Evolutionary conservation across 2,888 invertebrate genomes (phyloP), one percentile per base, ranked within the genome.

Genomic region (Lithosia quadra): DNA sequence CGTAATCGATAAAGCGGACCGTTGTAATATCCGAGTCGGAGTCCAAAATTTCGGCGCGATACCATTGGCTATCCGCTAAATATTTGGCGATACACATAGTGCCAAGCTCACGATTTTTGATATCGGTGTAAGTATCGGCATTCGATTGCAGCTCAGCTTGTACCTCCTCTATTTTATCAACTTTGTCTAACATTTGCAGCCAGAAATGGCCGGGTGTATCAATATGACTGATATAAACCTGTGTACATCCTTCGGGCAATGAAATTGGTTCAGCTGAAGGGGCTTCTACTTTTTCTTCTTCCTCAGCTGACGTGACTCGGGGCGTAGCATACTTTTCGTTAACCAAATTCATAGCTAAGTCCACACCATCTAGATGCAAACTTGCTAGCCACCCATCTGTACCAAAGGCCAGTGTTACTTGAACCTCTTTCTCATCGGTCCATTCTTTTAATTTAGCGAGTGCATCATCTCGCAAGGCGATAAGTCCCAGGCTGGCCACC

Each of bases 11-110:
- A 80, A 97, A 98, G 43, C 97, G 96, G 0, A 98, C 96, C 0
- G 97, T 97, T 13, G 96, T 97, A 55, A 97, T 96, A 74, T 97
- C 97, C 9, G 96, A 95, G 74, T 97, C 97, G 0, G 97, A 96
- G 86, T 98, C 98, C 56, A 99, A 96, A 11, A 99, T 97, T 85
- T 97, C 97, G 0, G 99, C 99, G 69, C 99, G 96, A 89, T 99
- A 99, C 99, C 99, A 99, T 75, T 96, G 96, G 56, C 97, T 97
- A 86, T 99, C 98, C 1, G 96, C 97, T 0, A 97, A 96, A 88
- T 98, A 99, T 83, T 97, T 96, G 0, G 99, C 98, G 62, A 97
- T 95, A 80, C 97, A 98, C 0, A 96, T 84, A 0, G 96, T 95
- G 10, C 97, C 96, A 68, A 96, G 92, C 60, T 96, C 96, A 1